Conservation (phyloP, 2,888 invertebrate genomes). For the Drosophila neoperkinsi region DNA sequence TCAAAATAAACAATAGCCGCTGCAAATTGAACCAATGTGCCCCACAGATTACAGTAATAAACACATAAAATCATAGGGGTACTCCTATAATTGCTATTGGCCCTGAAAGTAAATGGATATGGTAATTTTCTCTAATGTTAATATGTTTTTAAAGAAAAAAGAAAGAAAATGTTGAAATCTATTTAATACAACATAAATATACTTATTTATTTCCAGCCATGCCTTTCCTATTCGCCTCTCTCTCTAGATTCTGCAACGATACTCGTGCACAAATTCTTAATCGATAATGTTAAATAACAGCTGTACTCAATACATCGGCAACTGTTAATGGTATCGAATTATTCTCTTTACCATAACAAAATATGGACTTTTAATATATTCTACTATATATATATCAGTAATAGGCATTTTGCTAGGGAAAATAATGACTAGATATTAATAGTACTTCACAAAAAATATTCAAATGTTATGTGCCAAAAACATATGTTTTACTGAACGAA, state of each 20-base stretch:
- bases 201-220: constrained; percentile 9
- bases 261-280: background rate
- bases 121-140: background rate
- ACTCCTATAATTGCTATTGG: background rate
- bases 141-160: background rate
- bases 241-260: background rate
- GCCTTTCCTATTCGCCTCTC: background rate
- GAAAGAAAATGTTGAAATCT: background rate
- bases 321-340: background rate
- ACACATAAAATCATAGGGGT: constrained; percentile 6
- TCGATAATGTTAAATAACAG: background rate
- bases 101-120: background rate
- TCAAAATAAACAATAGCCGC: constrained; percentile 25
- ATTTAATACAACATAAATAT: background rate
- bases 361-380: background rate
- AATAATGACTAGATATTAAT: background rate
- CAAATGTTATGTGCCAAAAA: constrained; percentile 4
- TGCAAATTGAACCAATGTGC: constrained; percentile 17
- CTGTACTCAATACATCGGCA: background rate
- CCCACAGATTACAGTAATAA: constrained; percentile 23
- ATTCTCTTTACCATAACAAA: background rate
- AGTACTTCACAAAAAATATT: background rate
- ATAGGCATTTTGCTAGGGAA: background rate
- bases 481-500: constrained; percentile 23
- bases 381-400: background rate